Base-by-base conservation (phyloP, 2,113 vertebrate species). In the Eptatretus burgeri region DNA sequence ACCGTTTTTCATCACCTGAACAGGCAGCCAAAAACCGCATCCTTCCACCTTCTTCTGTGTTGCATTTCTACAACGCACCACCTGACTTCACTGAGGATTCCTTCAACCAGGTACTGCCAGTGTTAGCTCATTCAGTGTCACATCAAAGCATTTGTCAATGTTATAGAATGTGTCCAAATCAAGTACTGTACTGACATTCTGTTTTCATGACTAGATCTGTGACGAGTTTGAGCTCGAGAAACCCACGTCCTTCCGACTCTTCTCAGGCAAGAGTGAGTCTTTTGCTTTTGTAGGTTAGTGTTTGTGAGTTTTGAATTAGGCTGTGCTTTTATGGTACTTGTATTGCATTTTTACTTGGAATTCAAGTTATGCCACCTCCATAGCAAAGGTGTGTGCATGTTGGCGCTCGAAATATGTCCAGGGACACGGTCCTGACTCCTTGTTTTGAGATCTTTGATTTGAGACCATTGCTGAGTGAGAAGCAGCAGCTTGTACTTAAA, bases 21-120 rank as follows among this genome's bases (percentile, higher is more conserved):
- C 89, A 94, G 66, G 87, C 85, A 5, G 89, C 87, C 65, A 95
- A 93, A 72, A 95, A 95, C 73, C 93, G 93, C 73, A 95, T 95
- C 69, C 89, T 93, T 52, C 86, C 89, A 4, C 87, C 89, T 1
- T 91, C 89, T 5, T 89, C 84, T 19, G 87, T 95, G 64, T 75
- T 95, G 20, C 89, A 95, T 71, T 95, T 84, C 69, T 95, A 94
- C 66, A 95, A 94, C 2, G 85, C 87, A 5, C 87, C 87, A 5
- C 71, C 86, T 7, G 84, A 81, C 68, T 76, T 88, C 51, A 84
- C 83, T 8, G 84, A 95, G 69, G 84, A 88, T 62, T 81, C 84
- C 0, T 77, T 95, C 68, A 80, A 82, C 63, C 82, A 80, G 65
- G n/a, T n/a, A 19, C 63, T 16, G 63, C 14, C 19, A 66, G 27